Conservation (phyloP, 2,797 vertebrate genomes). For the Sebastes steindachneri region DNA sequence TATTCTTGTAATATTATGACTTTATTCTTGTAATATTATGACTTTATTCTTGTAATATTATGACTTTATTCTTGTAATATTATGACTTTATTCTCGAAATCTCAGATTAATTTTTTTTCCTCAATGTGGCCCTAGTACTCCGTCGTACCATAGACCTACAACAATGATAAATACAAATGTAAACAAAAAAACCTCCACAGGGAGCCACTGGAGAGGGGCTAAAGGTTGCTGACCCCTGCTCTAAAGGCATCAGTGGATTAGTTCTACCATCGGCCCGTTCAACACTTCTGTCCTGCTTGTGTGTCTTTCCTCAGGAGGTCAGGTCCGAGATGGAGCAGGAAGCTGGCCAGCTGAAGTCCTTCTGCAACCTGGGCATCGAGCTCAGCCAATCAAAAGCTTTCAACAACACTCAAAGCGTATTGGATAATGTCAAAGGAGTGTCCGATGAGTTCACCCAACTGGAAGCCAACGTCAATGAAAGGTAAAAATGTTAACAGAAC, state of each 20-base stretch:
- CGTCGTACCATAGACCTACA: too few relatives aligned
- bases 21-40: too few relatives aligned
- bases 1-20: too few relatives aligned
- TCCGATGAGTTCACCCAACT: conserved; percentile 89
- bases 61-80: too few relatives aligned
- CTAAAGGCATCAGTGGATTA: neutral
- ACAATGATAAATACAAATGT: too few relatives aligned
- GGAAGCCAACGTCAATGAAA: conserved; percentile 86
- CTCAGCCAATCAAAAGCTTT: conserved; percentile 84
- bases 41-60: too few relatives aligned
- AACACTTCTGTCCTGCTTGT: neutral
- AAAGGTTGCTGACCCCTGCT: too few relatives aligned
- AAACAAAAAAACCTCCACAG: too few relatives aligned
- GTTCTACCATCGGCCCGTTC: neutral
- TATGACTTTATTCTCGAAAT: too few relatives aligned
- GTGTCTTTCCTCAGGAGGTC: conserved; percentile 86
- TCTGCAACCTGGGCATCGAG: conserved; percentile 86
- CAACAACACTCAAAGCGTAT: conserved; percentile 79
- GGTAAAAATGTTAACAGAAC: conserved; percentile 71
- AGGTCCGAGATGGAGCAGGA: conserved; percentile 90
- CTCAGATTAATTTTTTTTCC: too few relatives aligned
- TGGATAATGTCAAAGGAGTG: conserved; percentile 86
- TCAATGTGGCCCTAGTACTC: too few relatives aligned
- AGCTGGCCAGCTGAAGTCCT: conserved; percentile 84
- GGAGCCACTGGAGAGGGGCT: too few relatives aligned